Conservation (phyloP, 2,888 invertebrate species). For the Saturnia pavonia region DNA sequence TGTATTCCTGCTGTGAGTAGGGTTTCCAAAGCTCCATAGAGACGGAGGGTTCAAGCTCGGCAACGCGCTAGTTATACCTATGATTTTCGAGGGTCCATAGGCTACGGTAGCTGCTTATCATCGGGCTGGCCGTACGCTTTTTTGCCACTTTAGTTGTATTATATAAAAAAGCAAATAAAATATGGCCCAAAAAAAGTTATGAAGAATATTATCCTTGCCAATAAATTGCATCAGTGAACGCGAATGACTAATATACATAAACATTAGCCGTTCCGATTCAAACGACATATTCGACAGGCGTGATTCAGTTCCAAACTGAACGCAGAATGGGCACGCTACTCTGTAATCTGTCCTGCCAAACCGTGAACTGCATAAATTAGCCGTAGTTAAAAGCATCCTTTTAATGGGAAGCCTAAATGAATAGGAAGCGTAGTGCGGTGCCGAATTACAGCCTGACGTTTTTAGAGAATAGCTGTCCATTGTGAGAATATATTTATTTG, state of each 20-base stretch:
- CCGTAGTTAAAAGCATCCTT: constrained; percentile 77
- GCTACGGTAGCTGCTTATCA: too few species aligned
- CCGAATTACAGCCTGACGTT: constrained; percentile 42
- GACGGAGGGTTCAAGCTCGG: too few species aligned
- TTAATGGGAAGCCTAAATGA: constrained; percentile 76
- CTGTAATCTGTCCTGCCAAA: constrained; percentile 76
- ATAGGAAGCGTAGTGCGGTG: constrained; percentile 58
- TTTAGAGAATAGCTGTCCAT: constrained; percentile 29
- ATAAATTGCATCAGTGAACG: too few species aligned
- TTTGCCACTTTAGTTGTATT: too few species aligned
- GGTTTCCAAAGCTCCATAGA: too few species aligned
- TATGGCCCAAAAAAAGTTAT: too few species aligned
- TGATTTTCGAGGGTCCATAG: too few species aligned
- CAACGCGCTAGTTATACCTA: too few species aligned
- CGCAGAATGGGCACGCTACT: constrained; percentile 60
- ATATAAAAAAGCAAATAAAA: too few species aligned
- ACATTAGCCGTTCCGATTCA: constrained; percentile 32
- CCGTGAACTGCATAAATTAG: constrained; percentile 77
- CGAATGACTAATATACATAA: not conserved
- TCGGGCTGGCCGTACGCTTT: too few species aligned
- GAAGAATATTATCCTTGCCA: too few species aligned
- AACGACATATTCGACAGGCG: constrained; percentile 58
- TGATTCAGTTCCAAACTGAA: constrained; percentile 58
- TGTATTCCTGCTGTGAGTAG: too few species aligned
- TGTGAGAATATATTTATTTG: not conserved